phyloP scores from a whole-genome alignment of 2,888 invertebrate species.

The Cyclophora albipunctata region DNA sequence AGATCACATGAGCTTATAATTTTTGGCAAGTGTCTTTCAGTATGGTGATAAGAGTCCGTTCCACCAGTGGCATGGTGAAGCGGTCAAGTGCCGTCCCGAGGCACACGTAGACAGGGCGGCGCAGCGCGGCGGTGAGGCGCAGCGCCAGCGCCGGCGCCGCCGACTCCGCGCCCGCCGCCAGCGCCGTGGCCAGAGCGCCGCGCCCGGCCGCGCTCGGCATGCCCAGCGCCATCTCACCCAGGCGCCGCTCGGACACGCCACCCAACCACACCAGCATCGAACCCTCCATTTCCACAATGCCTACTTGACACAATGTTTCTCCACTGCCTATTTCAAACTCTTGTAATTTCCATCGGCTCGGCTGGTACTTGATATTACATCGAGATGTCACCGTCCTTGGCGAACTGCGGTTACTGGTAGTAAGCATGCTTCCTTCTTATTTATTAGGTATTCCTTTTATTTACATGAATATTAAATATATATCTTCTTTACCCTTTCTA shows the following conservation, averaged over 20 bases:
- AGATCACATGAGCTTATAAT: too few relatives aligned
- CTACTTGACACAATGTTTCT: not conserved
- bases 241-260: slow-evolving; percentile 18
- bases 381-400: slow-evolving; percentile 34
- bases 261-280: slow-evolving; percentile 54
- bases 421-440: too few relatives aligned
- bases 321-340: slow-evolving; percentile 7
- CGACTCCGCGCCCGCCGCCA: slow-evolving; percentile 26
- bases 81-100: slow-evolving; percentile 29
- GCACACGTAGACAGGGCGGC: slow-evolving; percentile 37
- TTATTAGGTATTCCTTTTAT: too few relatives aligned
- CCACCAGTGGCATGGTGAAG: slow-evolving; percentile 30
- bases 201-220: slow-evolving; percentile 23
- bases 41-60: slow-evolving; percentile 21
- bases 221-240: slow-evolving; percentile 37
- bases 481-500: too few relatives aligned
- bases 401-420: too few relatives aligned
- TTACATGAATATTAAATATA: too few relatives aligned
- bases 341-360: slow-evolving; percentile 44
- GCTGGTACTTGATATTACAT: slow-evolving; percentile 33
- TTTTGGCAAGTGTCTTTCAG: too few relatives aligned
- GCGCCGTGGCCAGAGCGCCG: slow-evolving; percentile 23
- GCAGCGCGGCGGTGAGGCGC: slow-evolving; percentile 28
- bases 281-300: slow-evolving; percentile 33
- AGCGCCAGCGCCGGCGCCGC: slow-evolving; percentile 31